Conservation (phyloP, 2,888 invertebrate genomes). For the Ariolimax columbianus region DNA sequence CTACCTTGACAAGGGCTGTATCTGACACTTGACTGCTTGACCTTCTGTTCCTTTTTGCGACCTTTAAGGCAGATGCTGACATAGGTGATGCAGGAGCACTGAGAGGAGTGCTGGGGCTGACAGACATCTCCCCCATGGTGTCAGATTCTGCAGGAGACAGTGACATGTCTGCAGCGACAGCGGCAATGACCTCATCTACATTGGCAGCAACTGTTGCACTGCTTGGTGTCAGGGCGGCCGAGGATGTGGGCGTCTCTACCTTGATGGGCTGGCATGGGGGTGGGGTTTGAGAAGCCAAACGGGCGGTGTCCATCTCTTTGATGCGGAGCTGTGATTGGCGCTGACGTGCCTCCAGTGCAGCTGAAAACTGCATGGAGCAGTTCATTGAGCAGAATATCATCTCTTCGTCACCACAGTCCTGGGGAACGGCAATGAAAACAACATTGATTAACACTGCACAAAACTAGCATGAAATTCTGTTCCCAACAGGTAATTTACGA, state of each 20-base stretch:
- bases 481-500: too few species aligned
- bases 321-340: conserved; percentile 35
- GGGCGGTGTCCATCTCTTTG: conserved; percentile 37
- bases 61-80: conserved; percentile 47
- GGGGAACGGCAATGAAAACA: not conserved
- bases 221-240: conserved; percentile 8
- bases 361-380: conserved; percentile 92
- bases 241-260: conserved; percentile 17
- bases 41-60: conserved; percentile 57
- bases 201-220: conserved; percentile 41
- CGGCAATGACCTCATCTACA: conserved; percentile 47
- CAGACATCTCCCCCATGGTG: conserved; percentile 47
- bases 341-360: conserved; percentile 69
- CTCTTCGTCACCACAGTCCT: conserved; percentile 78
- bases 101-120: conserved; percentile 51
- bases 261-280: conserved; percentile 25
- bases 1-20: conserved; percentile 55
- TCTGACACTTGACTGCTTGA: conserved; percentile 57
- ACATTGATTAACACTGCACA: conserved; percentile 29
- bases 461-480: too few species aligned
- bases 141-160: conserved; percentile 37
- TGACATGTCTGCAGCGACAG: conserved; percentile 46
- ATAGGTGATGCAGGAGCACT: conserved; percentile 44
- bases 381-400: conserved; percentile 89
- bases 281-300: conserved; percentile 14